Conservation (phyloP, 2,888 invertebrate species). For the Erynnis tages region DNA sequence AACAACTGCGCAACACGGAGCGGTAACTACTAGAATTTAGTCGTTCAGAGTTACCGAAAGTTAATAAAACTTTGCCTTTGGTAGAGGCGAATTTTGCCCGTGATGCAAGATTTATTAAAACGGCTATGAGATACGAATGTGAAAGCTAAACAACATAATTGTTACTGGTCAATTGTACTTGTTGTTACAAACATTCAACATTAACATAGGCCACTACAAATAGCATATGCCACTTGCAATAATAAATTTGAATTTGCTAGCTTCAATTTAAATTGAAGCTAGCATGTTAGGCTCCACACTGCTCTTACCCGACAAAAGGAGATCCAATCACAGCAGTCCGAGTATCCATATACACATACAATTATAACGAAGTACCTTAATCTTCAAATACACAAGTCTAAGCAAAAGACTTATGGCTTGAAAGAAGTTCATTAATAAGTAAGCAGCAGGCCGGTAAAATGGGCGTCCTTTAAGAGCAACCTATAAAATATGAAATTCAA, state of each 20-base stretch:
- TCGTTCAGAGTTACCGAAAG: conserved; percentile 20
- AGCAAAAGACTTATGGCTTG: neutral
- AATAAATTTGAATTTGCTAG: no score
- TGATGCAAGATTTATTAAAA: conserved; percentile 4
- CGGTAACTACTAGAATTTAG: conserved; percentile 22
- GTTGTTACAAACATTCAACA: no score
- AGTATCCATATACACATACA: no score
- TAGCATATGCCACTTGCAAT: no score
- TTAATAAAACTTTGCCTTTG: conserved; percentile 23
- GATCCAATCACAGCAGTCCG: no score
- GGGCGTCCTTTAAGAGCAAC: conserved; percentile 6
- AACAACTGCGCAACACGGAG: conserved; percentile 20
- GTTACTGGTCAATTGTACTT: no score
- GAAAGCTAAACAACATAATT: neutral
- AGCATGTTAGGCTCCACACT: no score
- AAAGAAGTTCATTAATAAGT: conserved; percentile 19
- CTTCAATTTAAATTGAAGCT: no score
- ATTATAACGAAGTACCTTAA: no score
- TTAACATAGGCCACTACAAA: no score
- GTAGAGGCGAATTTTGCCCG: conserved; percentile 10
- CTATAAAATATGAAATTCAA: neutral
- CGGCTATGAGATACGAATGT: neutral
- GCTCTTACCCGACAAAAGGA: no score
- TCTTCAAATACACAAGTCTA: neutral
- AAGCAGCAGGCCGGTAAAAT: neutral